phyloP scores from a whole-genome alignment of 2,113 vertebrate species.

The Seriola dumerili region DNA sequence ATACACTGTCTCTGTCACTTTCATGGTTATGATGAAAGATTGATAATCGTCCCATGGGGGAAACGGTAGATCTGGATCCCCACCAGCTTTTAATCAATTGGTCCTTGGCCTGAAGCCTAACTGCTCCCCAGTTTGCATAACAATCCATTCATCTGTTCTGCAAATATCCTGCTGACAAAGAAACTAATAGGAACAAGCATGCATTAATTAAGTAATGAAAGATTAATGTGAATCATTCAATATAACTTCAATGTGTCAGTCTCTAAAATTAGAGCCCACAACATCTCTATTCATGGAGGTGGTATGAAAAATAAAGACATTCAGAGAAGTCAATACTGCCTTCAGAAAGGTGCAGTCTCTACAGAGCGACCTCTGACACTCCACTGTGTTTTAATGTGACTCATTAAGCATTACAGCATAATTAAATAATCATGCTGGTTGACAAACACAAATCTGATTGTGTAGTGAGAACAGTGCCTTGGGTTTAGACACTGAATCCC shows the following conservation, averaged over 20 bases:
- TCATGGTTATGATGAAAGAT: neutral
- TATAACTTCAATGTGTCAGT: neutral
- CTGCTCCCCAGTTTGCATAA: neutral
- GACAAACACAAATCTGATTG: conserved; percentile 13
- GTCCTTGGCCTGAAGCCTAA: conserved; percentile 21
- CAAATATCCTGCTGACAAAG: conserved; percentile 32
- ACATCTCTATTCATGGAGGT: neutral
- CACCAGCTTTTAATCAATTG: conserved; percentile 28
- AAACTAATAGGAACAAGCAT: conserved; percentile 17
- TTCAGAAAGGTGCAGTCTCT: neutral
- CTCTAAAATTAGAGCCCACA: neutral
- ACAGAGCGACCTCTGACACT: conserved; percentile 38
- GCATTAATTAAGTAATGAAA: conserved; percentile 21
- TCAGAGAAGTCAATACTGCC: neutral
- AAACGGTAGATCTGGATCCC: conserved; percentile 19
- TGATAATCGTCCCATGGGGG: conserved; percentile 7
- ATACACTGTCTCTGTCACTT: neutral
- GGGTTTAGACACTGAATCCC: neutral
- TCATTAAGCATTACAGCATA: conserved; percentile 54
- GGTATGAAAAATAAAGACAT: neutral
- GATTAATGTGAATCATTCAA: conserved; percentile 31
- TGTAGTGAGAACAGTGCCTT: neutral
- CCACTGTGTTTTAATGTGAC: conserved; percentile 14
- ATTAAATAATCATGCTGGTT: conserved; percentile 45
- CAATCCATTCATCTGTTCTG: conserved; percentile 24